phyloP scores from a whole-genome alignment of 2,888 invertebrate genomes.

The Andrena bicolor region DNA sequence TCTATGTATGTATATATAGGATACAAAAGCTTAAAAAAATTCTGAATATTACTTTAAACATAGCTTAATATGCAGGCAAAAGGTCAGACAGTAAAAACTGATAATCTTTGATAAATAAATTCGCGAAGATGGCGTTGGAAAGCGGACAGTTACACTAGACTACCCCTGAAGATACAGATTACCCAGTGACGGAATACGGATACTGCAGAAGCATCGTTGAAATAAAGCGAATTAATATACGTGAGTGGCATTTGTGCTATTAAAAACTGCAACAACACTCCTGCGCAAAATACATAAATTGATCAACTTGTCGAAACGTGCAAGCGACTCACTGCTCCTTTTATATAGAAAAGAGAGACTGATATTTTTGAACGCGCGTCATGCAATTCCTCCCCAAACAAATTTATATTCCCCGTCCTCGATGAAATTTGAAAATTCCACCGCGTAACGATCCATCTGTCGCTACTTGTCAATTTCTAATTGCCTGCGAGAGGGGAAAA shows the following conservation, averaged over 20 bases:
- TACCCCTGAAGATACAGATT: not conserved
- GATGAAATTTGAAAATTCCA: conserved; percentile 10
- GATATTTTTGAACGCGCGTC: not conserved
- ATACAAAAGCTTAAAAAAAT: no score
- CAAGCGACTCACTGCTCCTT: not conserved
- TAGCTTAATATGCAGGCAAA: no score
- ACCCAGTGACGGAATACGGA: conserved; percentile 9
- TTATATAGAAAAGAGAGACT: not conserved
- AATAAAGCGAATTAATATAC: conserved; percentile 7
- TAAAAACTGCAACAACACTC: conserved; percentile 3
- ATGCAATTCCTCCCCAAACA: not conserved
- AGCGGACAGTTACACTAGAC: no score
- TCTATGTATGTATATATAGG: no score
- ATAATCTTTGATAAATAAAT: no score
- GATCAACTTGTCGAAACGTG: conserved; percentile 14
- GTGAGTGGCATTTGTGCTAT: conserved; percentile 11
- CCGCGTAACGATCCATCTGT: not conserved
- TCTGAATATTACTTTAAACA: no score
- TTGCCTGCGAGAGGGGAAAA: conserved; percentile 9
- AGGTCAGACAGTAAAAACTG: no score
- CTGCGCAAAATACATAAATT: not conserved
- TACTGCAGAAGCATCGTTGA: not conserved
- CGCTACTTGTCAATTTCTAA: conserved; percentile 28
- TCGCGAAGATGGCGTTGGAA: no score
- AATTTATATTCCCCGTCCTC: conserved; percentile 10